Percentiles rank a stretch among this genome's conserved stretches.
phyloP scores from a whole-genome alignment of 2,888 invertebrate species.

The Apoda limacodes region DNA sequence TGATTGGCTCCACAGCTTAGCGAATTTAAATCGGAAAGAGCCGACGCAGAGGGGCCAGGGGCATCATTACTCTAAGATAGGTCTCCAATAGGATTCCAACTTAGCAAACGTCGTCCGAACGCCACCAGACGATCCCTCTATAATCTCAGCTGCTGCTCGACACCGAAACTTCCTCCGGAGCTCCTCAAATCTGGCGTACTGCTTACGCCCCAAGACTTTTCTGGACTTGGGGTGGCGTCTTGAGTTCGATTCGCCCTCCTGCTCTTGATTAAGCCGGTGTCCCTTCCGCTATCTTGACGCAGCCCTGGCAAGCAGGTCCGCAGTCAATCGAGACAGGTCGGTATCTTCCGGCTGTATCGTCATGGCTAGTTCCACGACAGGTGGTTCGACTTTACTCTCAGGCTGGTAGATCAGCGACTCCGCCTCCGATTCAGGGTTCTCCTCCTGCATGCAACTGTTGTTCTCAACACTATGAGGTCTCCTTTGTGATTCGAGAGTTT shows the following conservation, averaged over 20 bases:
- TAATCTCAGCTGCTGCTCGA: constrained; percentile 16
- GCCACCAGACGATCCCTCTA: constrained; percentile 14
- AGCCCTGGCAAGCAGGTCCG: constrained; percentile 7
- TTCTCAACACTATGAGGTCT: too few relatives aligned
- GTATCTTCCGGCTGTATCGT: too few relatives aligned
- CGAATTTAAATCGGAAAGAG: neutral
- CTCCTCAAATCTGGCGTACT: constrained; percentile 19
- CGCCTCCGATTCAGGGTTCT: too few relatives aligned
- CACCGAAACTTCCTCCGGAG: constrained; percentile 14
- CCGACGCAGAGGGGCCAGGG: constrained; percentile 6
- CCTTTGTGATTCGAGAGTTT: too few relatives aligned
- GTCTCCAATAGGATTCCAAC: constrained; percentile 20
- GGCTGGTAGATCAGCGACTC: too few relatives aligned
- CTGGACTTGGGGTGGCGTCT: constrained; percentile 1
- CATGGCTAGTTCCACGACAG: too few relatives aligned
- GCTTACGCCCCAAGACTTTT: constrained; percentile 9
- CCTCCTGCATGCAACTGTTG: neutral
- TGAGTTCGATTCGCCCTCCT: constrained; percentile 3
- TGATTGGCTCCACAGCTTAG: constrained; percentile 16
- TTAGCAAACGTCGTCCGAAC: constrained; percentile 12
- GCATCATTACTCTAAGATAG: constrained; percentile 15
- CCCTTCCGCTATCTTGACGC: constrained; percentile 2
- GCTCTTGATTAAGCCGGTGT: constrained; percentile 2
- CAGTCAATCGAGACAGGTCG: too few relatives aligned
- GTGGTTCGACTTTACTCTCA: too few relatives aligned